These are phyloP conservation scores for Sander lucioperca DNA, from an alignment of 2,113 vertebrate species.

Conservation along the genomic window DNA sequence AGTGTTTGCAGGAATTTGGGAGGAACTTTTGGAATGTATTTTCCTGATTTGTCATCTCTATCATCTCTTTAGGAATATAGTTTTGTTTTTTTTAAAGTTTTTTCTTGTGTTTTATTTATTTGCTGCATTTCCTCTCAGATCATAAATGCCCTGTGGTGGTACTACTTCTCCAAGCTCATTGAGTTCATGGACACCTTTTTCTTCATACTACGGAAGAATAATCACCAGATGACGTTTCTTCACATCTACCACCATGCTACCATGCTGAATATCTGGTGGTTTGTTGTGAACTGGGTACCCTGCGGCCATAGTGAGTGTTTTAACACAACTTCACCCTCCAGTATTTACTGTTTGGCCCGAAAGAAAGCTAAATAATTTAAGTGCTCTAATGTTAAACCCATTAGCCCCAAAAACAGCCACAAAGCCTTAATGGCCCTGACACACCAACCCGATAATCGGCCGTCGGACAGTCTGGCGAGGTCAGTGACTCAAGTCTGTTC, in stretches of 20 bases:
- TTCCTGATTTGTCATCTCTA: not conserved
- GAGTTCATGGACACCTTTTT: conserved; percentile 99
- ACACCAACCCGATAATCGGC: too few species aligned
- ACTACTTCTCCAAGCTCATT: conserved; percentile 98
- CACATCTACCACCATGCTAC: conserved; percentile 95
- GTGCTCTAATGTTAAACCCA: conserved; percentile 40
- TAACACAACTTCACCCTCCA: conserved; percentile 31
- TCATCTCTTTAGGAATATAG: not conserved
- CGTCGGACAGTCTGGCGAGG: too few species aligned
- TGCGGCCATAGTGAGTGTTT: conserved; percentile 96
- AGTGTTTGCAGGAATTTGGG: too few species aligned
- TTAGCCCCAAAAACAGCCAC: conserved; percentile 33
- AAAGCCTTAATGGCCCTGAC: not conserved
- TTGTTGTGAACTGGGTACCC: conserved; percentile 99
- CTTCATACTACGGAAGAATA: conserved; percentile 97
- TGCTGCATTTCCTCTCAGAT: conserved; percentile 80
- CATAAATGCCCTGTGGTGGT: conserved; percentile 96
- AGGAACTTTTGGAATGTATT: not conserved
- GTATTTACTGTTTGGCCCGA: conserved; percentile 30
- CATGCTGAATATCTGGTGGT: conserved; percentile 99
- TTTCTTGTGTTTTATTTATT: not conserved
- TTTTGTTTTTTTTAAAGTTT: too few species aligned
- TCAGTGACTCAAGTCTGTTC: too few species aligned
- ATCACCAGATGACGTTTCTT: conserved; percentile 95
- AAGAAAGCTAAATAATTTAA: conserved; percentile 64